phyloP scores from a whole-genome alignment of 2,888 invertebrate species.

The Scaptomyza reducta region DNA sequence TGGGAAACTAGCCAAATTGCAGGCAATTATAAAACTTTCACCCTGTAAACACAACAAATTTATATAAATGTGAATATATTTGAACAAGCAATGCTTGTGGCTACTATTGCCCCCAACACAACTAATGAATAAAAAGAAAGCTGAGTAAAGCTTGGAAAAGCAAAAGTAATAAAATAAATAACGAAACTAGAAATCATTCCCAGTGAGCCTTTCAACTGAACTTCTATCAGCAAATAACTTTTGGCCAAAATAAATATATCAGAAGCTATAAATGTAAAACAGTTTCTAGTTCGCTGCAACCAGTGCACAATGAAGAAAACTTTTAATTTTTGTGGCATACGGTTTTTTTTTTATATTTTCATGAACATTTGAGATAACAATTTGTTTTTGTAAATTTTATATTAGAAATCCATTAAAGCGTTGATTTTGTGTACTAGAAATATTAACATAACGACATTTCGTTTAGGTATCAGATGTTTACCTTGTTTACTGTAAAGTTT shows the following conservation, averaged over 20 bases:
- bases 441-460: neutral
- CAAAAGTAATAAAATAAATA: constrained; percentile 4
- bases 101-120: neutral
- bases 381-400: neutral
- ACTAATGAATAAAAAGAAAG: constrained; percentile 1
- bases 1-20: constrained; percentile 30
- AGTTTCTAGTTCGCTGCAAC: neutral
- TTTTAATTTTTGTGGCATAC: neutral
- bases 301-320: constrained; percentile 2
- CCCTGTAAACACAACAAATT: neutral
- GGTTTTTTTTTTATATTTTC: neutral
- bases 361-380: neutral
- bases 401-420: neutral
- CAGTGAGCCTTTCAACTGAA: constrained; percentile 10
- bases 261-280: neutral
- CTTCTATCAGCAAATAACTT: constrained; percentile 23
- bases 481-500: neutral
- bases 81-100: constrained; percentile 3
- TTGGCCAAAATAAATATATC: constrained; percentile 1
- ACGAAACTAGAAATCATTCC: constrained; percentile 36
- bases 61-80: neutral
- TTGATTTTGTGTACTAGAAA: neutral
- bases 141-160: neutral
- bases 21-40: constrained; percentile 45
- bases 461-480: neutral